These are phyloP conservation scores for Ametastegia equiseti DNA, from an alignment of 2,888 invertebrate genomes.

Conservation along the genomic window DNA sequence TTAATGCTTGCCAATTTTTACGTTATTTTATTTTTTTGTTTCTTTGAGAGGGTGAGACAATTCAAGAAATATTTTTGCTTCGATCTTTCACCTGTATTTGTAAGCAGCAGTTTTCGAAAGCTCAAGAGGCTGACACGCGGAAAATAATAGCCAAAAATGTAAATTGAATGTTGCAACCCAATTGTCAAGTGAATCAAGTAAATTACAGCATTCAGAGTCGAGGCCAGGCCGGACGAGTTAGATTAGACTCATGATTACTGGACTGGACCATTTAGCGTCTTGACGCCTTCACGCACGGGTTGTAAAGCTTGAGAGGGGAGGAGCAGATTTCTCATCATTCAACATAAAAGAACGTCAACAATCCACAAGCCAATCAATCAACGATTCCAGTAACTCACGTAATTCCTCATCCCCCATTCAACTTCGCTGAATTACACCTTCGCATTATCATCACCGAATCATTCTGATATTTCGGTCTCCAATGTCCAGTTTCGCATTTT, in stretches of 20 bases:
- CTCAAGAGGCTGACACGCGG: not conserved
- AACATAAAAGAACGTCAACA: not conserved
- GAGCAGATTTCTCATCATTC: slow-evolving; percentile 11
- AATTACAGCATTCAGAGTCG: slow-evolving; percentile 68
- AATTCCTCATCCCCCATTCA: not conserved
- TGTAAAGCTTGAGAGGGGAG: not conserved
- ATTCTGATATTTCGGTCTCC: not conserved
- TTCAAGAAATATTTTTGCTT: not conserved
- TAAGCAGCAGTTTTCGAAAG: slow-evolving; percentile 9
- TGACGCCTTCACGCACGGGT: slow-evolving; percentile 45
- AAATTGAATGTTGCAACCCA: slow-evolving; percentile 61
- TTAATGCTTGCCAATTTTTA: not conserved
- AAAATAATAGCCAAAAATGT: slow-evolving; percentile 48
- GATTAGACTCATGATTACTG: slow-evolving; percentile 67
- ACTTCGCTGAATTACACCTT: not conserved
- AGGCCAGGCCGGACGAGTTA: slow-evolving; percentile 71
- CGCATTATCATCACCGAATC: not conserved
- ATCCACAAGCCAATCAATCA: not conserved
- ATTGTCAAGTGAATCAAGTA: slow-evolving; percentile 61
- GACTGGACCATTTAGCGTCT: slow-evolving; percentile 46
- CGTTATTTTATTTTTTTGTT: too few relatives aligned
- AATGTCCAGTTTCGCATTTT: not conserved
- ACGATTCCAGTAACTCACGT: not conserved
- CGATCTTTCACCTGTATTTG: not conserved
- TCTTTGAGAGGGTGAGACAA: not conserved